Conservation (phyloP, 2,113 vertebrate genomes). For the Leptocoma aspasia region DNA sequence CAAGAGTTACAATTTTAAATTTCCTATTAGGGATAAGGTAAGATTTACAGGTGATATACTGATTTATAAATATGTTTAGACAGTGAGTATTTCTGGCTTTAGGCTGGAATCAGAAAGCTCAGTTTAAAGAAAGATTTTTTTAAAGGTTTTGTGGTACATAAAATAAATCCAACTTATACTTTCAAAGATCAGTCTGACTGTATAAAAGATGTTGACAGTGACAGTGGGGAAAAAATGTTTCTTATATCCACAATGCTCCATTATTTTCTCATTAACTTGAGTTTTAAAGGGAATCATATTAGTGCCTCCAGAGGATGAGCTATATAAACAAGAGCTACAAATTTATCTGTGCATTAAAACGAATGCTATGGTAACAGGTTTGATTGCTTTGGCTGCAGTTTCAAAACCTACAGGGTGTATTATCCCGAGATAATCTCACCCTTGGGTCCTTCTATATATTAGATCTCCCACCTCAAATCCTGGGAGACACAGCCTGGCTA, state of each 20-base stretch:
- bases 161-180: conserved; percentile 59
- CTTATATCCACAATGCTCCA: conserved; percentile 58
- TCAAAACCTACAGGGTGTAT: conserved; percentile 53
- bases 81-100: conserved; percentile 22
- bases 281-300: conserved; percentile 67
- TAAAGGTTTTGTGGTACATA: conserved; percentile 42
- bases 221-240: conserved; percentile 32
- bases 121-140: conserved; percentile 39
- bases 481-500: conserved; percentile 9
- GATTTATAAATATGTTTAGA: conserved; percentile 52
- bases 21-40: conserved; percentile 40
- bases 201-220: conserved; percentile 44
- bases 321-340: conserved; percentile 58
- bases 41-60: conserved; percentile 30
- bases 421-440: conserved; percentile 49
- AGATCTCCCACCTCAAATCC: conserved; percentile 48
- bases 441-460: conserved; percentile 13
- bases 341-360: conserved; percentile 59
- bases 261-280: conserved; percentile 69
- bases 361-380: conserved; percentile 63
- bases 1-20: conserved; percentile 34
- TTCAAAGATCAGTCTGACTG: conserved; percentile 51
- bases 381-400: conserved; percentile 52
- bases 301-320: conserved; percentile 47
- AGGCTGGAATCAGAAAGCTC: conserved; percentile 27